Conservation (phyloP, 2,888 invertebrate species). For the Orthonevra nobilis region DNA sequence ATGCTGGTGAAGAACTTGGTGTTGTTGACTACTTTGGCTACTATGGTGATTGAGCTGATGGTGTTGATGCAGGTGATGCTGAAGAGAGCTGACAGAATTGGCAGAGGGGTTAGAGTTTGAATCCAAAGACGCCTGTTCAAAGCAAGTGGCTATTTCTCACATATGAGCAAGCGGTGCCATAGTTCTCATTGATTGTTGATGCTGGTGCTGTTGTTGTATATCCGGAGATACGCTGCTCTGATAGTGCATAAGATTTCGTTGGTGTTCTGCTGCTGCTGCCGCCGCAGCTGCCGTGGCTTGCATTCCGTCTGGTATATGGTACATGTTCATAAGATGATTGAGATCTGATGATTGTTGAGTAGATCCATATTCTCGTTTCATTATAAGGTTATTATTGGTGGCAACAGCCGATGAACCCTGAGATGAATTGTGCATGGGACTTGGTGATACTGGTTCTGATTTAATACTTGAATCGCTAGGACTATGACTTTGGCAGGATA, state of each 20-base stretch:
- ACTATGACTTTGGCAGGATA: slow-evolving; percentile 87
- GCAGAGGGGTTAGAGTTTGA: slow-evolving; percentile 62
- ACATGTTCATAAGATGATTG: slow-evolving; percentile 85
- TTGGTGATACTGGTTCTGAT: slow-evolving; percentile 92
- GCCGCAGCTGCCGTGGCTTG: slow-evolving; percentile 81
- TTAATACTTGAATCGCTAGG: slow-evolving; percentile 94
- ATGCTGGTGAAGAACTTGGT: slow-evolving; percentile 66
- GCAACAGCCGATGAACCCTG: slow-evolving; percentile 76
- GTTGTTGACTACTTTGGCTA: slow-evolving; percentile 61
- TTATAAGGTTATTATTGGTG: slow-evolving; percentile 81
- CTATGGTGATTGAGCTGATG: slow-evolving; percentile 65
- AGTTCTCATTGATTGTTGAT: slow-evolving; percentile 79
- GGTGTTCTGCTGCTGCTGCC: slow-evolving; percentile 77
- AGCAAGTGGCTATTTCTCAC: slow-evolving; percentile 80
- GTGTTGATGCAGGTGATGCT: slow-evolving; percentile 67
- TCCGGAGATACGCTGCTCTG: slow-evolving; percentile 79
- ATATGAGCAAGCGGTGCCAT: slow-evolving; percentile 81
- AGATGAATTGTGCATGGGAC: slow-evolving; percentile 80
- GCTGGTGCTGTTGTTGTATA: slow-evolving; percentile 77
- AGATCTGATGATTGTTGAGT: slow-evolving; percentile 82
- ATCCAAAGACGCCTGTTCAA: slow-evolving; percentile 74
- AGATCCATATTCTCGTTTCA: slow-evolving; percentile 87
- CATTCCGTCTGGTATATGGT: slow-evolving; percentile 84
- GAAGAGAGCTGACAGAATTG: slow-evolving; percentile 53
- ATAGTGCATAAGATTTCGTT: slow-evolving; percentile 80